These are phyloP conservation scores for Drosophila neotestacea DNA, from an alignment of 2,888 invertebrate species.

Conservation along the genomic window DNA sequence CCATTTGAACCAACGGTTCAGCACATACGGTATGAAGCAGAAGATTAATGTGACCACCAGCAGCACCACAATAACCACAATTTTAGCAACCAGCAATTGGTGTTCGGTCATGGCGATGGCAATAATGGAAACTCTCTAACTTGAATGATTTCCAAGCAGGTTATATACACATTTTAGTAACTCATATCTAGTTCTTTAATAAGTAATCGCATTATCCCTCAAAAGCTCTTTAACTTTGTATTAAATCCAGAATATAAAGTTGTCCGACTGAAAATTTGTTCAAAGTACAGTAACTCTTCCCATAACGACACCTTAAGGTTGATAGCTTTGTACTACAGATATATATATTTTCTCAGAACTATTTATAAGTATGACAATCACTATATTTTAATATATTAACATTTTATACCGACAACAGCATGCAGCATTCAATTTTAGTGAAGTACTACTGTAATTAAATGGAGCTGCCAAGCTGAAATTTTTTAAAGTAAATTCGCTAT, in stretches of 20 bases:
- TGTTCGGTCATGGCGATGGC: slow-evolving; percentile 37
- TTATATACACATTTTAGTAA: slow-evolving; percentile 32
- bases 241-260: not conserved
- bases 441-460: slow-evolving; percentile 10
- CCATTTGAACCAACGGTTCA: slow-evolving; percentile 89
- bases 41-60: slow-evolving; percentile 91
- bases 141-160: not conserved
- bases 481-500: slow-evolving; percentile 1
- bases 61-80: slow-evolving; percentile 91
- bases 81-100: slow-evolving; percentile 87
- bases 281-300: slow-evolving; percentile 14
- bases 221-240: slow-evolving; percentile 30
- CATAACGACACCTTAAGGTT: too few relatives aligned
- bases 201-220: slow-evolving; percentile 7
- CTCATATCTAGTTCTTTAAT: slow-evolving; percentile 3
- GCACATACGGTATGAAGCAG: slow-evolving; percentile 90
- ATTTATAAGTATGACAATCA: not conserved
- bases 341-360: too few relatives aligned
- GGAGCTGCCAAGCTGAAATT: slow-evolving; percentile 44
- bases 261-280: not conserved
- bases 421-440: not conserved
- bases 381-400: not conserved
- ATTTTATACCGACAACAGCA: not conserved
- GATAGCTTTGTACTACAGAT: too few relatives aligned
- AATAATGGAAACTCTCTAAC: slow-evolving; percentile 2